phyloP scores from a whole-genome alignment of 2,113 vertebrate species.

The Acanthisitta chloris region DNA sequence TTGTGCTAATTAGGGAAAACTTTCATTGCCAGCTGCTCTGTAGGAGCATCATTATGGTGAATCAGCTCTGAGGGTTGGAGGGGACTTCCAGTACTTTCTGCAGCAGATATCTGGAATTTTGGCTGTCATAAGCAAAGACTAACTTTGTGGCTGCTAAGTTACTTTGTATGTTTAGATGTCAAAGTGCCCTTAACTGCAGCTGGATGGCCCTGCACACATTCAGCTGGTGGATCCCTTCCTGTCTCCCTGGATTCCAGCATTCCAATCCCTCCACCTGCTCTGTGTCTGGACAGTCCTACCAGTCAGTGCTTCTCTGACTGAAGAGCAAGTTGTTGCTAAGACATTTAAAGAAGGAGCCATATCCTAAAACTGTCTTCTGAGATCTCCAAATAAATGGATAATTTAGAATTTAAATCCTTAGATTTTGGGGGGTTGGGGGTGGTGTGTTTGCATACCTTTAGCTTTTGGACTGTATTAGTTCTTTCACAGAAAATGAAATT shows the following conservation, averaged over 20 bases:
- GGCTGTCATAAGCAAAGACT: background rate
- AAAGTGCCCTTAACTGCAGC: background rate
- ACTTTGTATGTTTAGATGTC: background rate
- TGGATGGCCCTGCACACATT: background rate
- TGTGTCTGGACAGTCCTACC: background rate
- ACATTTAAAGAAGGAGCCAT: background rate
- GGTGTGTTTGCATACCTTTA: background rate
- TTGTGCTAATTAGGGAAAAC: background rate
- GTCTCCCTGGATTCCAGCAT: background rate
- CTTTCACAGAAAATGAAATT: background rate
- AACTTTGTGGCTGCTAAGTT: background rate
- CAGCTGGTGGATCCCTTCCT: background rate
- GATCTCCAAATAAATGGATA: background rate
- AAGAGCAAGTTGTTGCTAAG: background rate
- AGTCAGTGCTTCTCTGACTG: background rate
- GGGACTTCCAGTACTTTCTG: background rate
- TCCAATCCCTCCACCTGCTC: background rate
- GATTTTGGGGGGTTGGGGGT: rapidly evolving
- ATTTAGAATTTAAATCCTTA: background rate
- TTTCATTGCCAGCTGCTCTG: background rate
- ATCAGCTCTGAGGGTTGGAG: background rate
- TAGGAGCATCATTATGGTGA: background rate
- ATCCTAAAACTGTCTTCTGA: background rate
- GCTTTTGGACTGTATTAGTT: background rate
- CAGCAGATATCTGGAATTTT: background rate